phyloP scores from a whole-genome alignment of 1,140 invertebrate genomes.

The Piezodorus guildinii region DNA sequence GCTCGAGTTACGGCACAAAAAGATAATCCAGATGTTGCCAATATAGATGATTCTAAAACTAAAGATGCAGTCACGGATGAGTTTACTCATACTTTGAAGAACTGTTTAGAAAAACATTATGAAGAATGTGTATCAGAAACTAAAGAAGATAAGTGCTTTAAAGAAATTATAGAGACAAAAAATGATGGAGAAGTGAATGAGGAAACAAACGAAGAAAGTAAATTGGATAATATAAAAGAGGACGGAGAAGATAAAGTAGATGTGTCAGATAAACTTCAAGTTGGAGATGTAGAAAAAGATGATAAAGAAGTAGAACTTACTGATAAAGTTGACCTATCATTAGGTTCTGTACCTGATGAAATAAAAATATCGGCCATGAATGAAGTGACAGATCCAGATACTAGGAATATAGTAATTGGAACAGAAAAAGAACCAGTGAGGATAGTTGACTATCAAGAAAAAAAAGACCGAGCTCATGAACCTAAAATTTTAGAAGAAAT shows the following conservation, averaged over 20 bases:
- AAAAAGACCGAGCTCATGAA: background rate
- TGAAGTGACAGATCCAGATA: background rate
- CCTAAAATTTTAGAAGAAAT: background rate
- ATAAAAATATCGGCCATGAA: background rate
- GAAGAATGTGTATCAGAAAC: background rate
- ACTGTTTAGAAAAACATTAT: background rate
- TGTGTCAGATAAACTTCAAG: background rate
- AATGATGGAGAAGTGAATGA: background rate
- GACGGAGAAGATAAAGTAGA: background rate
- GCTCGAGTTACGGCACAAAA: background rate
- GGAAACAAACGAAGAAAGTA: background rate
- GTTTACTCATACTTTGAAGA: background rate
- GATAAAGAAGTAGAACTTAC: background rate
- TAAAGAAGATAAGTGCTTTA: background rate
- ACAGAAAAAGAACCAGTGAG: background rate
- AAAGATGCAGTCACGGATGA: background rate
- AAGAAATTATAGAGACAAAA: background rate
- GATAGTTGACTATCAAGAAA: slow-evolving; percentile 6
- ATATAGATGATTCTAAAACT: background rate
- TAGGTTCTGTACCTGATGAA: background rate
- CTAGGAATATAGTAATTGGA: background rate
- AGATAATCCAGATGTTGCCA: background rate
- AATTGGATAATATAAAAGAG: background rate
- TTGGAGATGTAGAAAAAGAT: no score
- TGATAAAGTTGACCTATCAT: background rate